These are phyloP conservation scores for Nesoenas mayeri DNA, from an alignment of 2,113 vertebrate genomes.

Conservation along the genomic window DNA sequence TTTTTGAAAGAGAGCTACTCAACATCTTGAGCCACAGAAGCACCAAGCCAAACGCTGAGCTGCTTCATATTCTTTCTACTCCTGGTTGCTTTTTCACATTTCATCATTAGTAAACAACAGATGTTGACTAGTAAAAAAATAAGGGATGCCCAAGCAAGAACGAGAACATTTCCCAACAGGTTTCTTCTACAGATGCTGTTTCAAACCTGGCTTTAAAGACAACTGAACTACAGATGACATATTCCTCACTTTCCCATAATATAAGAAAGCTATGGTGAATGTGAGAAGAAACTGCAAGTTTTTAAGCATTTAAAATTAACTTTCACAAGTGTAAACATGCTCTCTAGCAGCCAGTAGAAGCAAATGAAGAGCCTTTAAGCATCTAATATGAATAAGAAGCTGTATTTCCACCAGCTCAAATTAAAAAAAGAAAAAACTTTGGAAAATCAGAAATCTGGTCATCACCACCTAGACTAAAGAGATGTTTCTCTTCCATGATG, in stretches of 20 bases:
- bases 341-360: not conserved
- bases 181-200: not conserved
- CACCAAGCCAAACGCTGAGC: not conserved
- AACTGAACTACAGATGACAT: accelerated
- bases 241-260: not conserved
- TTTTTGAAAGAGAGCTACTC: accelerated
- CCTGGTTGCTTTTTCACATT: not conserved
- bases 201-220: not conserved
- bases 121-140: not conserved
- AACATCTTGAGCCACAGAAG: not conserved
- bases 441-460: not conserved
- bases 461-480: not conserved
- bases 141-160: not conserved
- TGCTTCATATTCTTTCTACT: not conserved
- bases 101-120: slow-evolving; percentile 25
- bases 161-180: slow-evolving; percentile 8
- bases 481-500: accelerated
- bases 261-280: not conserved
- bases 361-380: not conserved
- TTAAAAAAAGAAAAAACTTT: not conserved
- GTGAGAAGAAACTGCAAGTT: accelerated
- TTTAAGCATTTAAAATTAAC: not conserved
- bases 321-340: not conserved
- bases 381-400: not conserved
- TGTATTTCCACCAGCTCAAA: not conserved